Evolutionary conservation across 2,888 invertebrate species (phyloP).

Genomic region (Leptinotarsa tumamoca): DNA sequence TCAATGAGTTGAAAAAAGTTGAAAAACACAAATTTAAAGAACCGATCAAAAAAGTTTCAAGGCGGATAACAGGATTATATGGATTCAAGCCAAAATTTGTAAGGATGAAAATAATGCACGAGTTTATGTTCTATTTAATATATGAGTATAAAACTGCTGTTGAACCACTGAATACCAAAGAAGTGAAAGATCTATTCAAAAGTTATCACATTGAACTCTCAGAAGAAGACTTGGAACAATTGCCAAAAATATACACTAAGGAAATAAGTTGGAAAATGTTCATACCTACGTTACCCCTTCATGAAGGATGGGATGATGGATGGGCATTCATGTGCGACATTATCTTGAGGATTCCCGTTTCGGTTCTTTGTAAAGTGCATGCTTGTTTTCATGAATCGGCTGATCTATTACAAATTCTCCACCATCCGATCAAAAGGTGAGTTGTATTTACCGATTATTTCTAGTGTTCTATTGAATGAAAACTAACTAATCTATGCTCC

Average conservation of each 20-base stretch:
- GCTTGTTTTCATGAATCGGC: conserved; percentile 71
- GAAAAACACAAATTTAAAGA: conserved; percentile 27
- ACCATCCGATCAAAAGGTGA: conserved; percentile 74
- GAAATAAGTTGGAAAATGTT: conserved; percentile 79
- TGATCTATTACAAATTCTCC: conserved; percentile 71
- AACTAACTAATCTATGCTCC: too few species aligned
- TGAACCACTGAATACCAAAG: conserved; percentile 55
- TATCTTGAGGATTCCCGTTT: conserved; percentile 77
- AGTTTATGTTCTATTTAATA: conserved; percentile 77
- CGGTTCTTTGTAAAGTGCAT: conserved; percentile 76
- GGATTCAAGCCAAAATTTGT: conserved; percentile 57
- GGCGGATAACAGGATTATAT: conserved; percentile 27
- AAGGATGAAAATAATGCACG: conserved; percentile 76
- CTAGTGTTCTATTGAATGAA: background rate
- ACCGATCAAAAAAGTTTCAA: conserved; percentile 20
- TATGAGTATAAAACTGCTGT: conserved; percentile 64
- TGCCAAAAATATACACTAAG: conserved; percentile 68
- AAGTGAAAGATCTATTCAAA: conserved; percentile 56
- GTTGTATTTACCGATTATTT: background rate
- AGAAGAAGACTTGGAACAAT: conserved; percentile 64
- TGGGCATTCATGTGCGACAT: conserved; percentile 80
- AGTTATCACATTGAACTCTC: conserved; percentile 53
- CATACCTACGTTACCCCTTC: conserved; percentile 74
- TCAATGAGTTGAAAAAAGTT: conserved; percentile 48
- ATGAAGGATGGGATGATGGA: conserved; percentile 67